Conservation (phyloP, 2,888 invertebrate genomes). For the Ormyrus labotus region DNA sequence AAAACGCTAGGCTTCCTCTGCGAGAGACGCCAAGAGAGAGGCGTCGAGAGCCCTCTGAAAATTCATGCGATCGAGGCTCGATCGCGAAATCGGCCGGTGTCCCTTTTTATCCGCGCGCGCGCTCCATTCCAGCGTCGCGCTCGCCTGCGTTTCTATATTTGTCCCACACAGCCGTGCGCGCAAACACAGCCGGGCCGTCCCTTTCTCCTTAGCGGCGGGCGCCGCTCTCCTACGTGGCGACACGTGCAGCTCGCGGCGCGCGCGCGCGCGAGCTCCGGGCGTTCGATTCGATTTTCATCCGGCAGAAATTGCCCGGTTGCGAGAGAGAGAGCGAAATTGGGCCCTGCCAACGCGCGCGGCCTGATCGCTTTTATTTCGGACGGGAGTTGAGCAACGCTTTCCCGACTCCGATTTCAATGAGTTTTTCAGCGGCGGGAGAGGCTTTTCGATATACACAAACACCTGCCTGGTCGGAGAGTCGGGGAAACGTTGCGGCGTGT, state of each 20-base stretch:
- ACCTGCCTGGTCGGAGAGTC: too few species aligned
- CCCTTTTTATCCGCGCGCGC: conserved; percentile 65
- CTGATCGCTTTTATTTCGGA: too few species aligned
- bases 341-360: too few species aligned
- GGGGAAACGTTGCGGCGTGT: too few species aligned
- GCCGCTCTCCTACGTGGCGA: conserved; percentile 36
- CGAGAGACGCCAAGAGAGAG: too few species aligned
- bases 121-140: conserved; percentile 5
- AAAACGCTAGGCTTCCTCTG: too few species aligned
- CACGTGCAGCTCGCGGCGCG: conserved; percentile 8
- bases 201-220: conserved; percentile 28
- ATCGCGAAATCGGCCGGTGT: background rate
- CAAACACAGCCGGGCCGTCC: conserved; percentile 5
- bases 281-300: conserved; percentile 28
- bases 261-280: background rate
- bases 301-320: background rate
- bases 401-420: too few species aligned
- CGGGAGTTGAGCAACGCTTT: too few species aligned
- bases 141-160: conserved; percentile 46
- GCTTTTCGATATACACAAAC: too few species aligned
- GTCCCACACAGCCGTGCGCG: conserved; percentile 21
- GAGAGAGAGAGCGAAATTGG: too few species aligned
- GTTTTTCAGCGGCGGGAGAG: too few species aligned
- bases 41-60: background rate
- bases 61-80: background rate